These are phyloP conservation scores for Laothoe populi DNA, from an alignment of 2,888 invertebrate species.

Conservation along the genomic window DNA sequence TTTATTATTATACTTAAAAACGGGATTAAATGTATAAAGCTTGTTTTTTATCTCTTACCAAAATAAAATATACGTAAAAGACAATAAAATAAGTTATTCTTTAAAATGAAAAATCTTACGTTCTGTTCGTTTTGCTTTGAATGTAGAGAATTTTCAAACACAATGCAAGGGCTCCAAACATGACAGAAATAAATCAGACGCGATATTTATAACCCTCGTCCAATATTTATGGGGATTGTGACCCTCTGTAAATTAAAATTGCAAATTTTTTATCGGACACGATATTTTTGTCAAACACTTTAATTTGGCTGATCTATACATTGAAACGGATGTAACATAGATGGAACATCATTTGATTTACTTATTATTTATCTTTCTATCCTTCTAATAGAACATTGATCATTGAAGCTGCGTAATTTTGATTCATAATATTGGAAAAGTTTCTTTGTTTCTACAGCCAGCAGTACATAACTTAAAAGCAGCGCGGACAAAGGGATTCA, in stretches of 20 bases:
- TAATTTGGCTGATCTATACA: neutral
- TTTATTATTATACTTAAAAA: no score
- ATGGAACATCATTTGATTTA: neutral
- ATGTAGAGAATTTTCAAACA: neutral
- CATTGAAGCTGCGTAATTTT: neutral
- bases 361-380: neutral
- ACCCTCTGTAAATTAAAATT: neutral
- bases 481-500: neutral
- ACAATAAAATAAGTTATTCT: neutral
- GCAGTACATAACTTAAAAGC: neutral
- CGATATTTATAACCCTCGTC: neutral
- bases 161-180: neutral
- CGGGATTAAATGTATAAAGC: no score
- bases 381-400: no score
- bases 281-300: neutral
- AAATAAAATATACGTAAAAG: no score
- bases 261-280: neutral
- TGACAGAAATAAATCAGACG: neutral
- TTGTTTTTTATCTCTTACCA: no score
- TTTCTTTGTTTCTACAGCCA: constrained; percentile 3
- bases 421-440: no score
- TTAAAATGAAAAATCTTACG: neutral
- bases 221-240: neutral
- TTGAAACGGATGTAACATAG: neutral
- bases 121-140: neutral